Conservation (phyloP, 92 coral and sea anemone genomes). For the Epizoanthus illoricatus region DNA sequence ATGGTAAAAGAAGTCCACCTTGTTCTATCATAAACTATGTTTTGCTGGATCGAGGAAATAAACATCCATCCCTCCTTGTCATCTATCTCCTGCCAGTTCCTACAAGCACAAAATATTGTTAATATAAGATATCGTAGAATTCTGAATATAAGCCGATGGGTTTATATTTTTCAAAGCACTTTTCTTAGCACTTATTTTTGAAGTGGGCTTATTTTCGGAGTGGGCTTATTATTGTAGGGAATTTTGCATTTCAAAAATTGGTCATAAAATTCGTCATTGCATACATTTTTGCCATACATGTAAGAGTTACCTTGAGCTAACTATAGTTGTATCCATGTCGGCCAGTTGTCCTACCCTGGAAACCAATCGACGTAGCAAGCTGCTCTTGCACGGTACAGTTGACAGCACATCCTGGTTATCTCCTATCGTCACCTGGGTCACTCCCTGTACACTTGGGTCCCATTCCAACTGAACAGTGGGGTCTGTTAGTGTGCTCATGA, state of each 20-base stretch:
- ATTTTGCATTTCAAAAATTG: no score
- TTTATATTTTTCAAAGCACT: no score
- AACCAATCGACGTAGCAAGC: not conserved
- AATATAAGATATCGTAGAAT: no score
- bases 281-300: not conserved
- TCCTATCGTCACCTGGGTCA: conserved; percentile 58
- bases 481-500: conserved; percentile 63
- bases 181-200: no score
- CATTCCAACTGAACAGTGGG: conserved; percentile 63
- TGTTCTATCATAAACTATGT: conserved; percentile 2
- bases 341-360: conserved; percentile 16
- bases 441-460: conserved; percentile 66
- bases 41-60: conserved; percentile 57
- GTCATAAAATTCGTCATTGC: not conserved
- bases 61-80: conserved; percentile 69
- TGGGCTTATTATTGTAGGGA: no score
- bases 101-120: not conserved
- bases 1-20: conserved; percentile 18
- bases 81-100: conserved; percentile 40
- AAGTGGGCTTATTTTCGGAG: no score
- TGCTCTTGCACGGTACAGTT: conserved; percentile 42
- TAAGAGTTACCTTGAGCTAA: conserved; percentile 8
- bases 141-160: no score
- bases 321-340: conserved; percentile 17
- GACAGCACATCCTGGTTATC: conserved; percentile 76